Conservation (phyloP, 2,888 invertebrate genomes). For the Neoaliturus tenellus region DNA sequence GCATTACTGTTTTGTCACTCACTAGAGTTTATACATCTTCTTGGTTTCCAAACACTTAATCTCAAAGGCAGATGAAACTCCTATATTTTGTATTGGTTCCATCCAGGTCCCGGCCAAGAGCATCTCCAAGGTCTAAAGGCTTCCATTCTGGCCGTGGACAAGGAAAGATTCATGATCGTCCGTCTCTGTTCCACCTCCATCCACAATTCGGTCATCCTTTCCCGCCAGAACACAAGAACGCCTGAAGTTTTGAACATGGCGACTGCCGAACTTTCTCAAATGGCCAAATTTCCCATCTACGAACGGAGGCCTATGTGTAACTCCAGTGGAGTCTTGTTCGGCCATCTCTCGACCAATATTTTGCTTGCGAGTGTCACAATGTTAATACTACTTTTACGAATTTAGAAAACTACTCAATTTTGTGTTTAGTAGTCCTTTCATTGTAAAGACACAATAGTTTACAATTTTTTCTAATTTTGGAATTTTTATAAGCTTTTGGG, state of each 20-base stretch:
- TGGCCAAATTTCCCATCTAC: constrained; percentile 1
- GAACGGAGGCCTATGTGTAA: constrained; percentile 5
- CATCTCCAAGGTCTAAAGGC: background rate
- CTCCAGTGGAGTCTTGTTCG: background rate
- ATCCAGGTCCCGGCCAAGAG: background rate
- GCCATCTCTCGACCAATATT: background rate
- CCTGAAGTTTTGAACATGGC: background rate
- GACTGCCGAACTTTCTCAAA: background rate
- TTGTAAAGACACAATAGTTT: constrained; percentile 7
- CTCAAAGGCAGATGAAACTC: too few species aligned
- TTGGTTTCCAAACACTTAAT: too few species aligned
- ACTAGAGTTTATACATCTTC: too few species aligned
- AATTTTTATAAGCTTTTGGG: too few species aligned
- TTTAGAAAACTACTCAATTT: background rate
- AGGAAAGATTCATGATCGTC: constrained; percentile 26
- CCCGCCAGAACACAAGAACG: constrained; percentile 6
- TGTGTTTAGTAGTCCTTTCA: background rate
- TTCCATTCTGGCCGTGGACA: background rate
- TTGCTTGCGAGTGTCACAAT: background rate
- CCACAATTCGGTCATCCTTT: constrained; percentile 25
- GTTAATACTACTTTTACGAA: background rate
- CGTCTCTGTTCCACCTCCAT: constrained; percentile 2
- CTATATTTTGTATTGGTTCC: background rate
- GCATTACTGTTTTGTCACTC: too few species aligned
- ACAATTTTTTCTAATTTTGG: too few species aligned